Base-by-base conservation (phyloP, 2,113 vertebrate genomes). In the Rhinopomastus cyanomelas region DNA sequence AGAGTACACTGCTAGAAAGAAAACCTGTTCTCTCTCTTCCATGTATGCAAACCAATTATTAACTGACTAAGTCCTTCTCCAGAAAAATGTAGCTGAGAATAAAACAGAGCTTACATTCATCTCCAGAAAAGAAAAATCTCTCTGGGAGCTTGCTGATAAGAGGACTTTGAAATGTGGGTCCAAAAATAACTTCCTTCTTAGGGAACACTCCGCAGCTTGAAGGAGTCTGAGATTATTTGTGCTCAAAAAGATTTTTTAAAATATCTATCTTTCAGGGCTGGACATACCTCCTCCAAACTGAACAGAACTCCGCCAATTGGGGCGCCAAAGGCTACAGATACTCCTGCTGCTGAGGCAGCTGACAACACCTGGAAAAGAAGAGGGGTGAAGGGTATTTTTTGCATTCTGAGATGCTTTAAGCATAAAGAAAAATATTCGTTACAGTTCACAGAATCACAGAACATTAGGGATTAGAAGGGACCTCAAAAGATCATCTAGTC, bases 281-380 rank as follows among this genome's bases (percentile, higher is more conserved):
- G 67, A 93, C 87, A 29, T 96, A 99, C 99, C 98, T 99, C 99
- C 95, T 99, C 99, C 96, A 99, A 94, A 87, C 99, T 99, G 97
- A 99, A 99, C 87, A 99, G 98, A 42, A 99, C 99, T 92, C 99
- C 99, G 93, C 99, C 99, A 46, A 99, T 99, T 0, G 99, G 99
- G n/a, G 99, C 99, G 42, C 99, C 99, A 81, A 99, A 99, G 61
- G 99, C 99, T 84, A 99, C 99, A 11, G 99, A 99, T 64, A 99
- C 99, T 8, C 99, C 99, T 11, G 99, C 99, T 66, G 99, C 99
- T 5, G 99, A 99, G 3, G 99, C 99, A 60, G 99, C 99, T 56
- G 99, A 99, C 22, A 99, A 98, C 72, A 99, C 99, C 99, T 99
- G 89, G 12, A 88, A 78, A 87, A 95, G 11, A 89, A 62, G 53